phyloP scores from a whole-genome alignment of 2,797 vertebrate genomes.

The Agapornis canus region DNA sequence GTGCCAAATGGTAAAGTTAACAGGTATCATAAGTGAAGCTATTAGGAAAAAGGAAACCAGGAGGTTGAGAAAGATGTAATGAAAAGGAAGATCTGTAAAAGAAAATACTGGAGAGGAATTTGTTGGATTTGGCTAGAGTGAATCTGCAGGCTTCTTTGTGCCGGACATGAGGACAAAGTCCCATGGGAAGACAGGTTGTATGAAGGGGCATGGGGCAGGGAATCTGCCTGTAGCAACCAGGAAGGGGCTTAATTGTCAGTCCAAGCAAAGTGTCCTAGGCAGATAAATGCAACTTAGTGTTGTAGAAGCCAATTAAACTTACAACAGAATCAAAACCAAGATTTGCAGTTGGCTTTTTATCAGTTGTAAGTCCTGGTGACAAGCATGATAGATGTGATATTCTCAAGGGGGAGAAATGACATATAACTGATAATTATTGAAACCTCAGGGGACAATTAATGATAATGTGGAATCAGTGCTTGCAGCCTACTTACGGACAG shows the following conservation, averaged over 20 bases:
- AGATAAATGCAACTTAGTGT: not conserved
- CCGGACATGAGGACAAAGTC: not conserved
- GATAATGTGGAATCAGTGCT: not conserved
- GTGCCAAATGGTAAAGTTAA: not conserved
- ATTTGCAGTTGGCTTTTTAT: not conserved
- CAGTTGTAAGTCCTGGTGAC: not conserved
- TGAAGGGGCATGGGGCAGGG: fast-evolving
- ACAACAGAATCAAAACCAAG: not conserved
- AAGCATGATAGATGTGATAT: not conserved
- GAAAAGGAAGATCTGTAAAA: not conserved
- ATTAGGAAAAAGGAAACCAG: not conserved
- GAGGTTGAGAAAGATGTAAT: not conserved
- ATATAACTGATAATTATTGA: not conserved
- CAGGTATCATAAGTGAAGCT: not conserved
- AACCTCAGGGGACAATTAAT: not conserved
- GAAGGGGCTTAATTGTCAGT: not conserved
- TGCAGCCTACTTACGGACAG: not conserved
- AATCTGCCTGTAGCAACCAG: not conserved
- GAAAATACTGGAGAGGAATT: not conserved
- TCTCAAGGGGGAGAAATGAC: not conserved
- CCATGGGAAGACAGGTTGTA: not conserved
- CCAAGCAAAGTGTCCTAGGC: not conserved
- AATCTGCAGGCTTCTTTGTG: not conserved
- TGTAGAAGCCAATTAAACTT: not conserved
- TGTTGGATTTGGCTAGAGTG: not conserved